phyloP scores from a whole-genome alignment of 2,888 invertebrate species.

The Oegoconia quadripuncta region DNA sequence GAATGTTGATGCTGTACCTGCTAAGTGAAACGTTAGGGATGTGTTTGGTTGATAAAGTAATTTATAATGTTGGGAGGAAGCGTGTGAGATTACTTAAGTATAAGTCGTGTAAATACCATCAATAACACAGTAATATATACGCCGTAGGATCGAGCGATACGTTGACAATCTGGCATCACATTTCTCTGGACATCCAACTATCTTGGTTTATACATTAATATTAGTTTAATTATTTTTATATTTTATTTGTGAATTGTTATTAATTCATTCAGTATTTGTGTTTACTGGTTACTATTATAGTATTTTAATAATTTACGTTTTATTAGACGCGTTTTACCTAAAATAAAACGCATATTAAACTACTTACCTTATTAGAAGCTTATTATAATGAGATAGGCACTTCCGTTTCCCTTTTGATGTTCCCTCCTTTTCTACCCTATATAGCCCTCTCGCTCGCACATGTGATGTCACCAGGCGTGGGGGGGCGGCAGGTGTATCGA shows the following conservation, averaged over 20 bases:
- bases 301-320: conserved; percentile 47
- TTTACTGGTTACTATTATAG: conserved; percentile 58
- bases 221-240: conserved; percentile 29
- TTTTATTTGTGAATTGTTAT: conserved; percentile 44
- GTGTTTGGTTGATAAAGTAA: conserved; percentile 40
- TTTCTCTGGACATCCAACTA: conserved; percentile 34
- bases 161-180: conserved; percentile 54
- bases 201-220: conserved; percentile 32
- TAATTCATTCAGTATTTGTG: conserved; percentile 64
- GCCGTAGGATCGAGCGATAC: conserved; percentile 24
- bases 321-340: conserved; percentile 56
- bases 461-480: too few relatives aligned
- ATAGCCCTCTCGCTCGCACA: too few relatives aligned
- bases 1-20: conserved; percentile 66
- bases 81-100: conserved; percentile 33
- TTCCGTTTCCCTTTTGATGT: too few relatives aligned
- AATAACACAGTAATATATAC: conserved; percentile 33
- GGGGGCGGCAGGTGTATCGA: too few relatives aligned
- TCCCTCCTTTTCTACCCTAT: too few relatives aligned
- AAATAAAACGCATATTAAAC: too few relatives aligned
- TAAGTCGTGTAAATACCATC: conserved; percentile 45
- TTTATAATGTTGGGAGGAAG: conserved; percentile 28
- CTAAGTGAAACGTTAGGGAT: conserved; percentile 36
- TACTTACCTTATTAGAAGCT: too few relatives aligned
- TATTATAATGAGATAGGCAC: too few relatives aligned